Conservation (phyloP, 2,113 vertebrate species). For the Callospermophilus lateralis region DNA sequence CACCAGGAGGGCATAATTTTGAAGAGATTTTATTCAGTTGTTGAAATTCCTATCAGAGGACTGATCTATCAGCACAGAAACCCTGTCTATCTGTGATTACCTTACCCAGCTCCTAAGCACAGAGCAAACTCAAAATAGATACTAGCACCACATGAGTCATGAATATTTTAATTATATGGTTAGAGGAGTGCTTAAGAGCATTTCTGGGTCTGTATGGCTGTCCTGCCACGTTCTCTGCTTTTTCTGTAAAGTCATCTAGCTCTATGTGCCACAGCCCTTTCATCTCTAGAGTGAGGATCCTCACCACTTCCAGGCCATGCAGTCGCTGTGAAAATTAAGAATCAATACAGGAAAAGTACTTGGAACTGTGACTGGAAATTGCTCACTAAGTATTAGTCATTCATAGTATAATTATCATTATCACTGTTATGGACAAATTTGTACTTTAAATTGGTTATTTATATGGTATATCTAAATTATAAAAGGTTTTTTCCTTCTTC, state of each 20-base stretch:
- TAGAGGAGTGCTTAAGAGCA: background rate
- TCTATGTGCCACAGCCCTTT: background rate
- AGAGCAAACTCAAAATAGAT: background rate
- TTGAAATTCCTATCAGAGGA: background rate
- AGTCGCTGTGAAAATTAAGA: background rate
- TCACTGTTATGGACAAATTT: background rate
- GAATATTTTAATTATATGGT: background rate
- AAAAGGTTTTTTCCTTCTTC: background rate
- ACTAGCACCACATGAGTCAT: background rate
- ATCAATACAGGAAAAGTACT: background rate
- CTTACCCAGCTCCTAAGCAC: background rate
- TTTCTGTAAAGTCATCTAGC: background rate
- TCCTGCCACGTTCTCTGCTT: background rate
- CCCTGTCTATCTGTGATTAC: background rate
- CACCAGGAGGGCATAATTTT: background rate
- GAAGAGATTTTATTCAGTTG: background rate
- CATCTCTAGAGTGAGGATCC: background rate
- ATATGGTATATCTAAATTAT: background rate
- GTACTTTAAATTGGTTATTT: background rate
- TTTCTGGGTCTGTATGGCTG: background rate
- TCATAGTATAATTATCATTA: background rate
- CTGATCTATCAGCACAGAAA: background rate
- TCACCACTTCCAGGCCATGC: background rate
- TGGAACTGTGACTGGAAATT: background rate
- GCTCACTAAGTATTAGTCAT: background rate